These are phyloP conservation scores for Protomyctophum bolini DNA, from an alignment of 2,113 vertebrate species.

Conservation along the genomic window DNA sequence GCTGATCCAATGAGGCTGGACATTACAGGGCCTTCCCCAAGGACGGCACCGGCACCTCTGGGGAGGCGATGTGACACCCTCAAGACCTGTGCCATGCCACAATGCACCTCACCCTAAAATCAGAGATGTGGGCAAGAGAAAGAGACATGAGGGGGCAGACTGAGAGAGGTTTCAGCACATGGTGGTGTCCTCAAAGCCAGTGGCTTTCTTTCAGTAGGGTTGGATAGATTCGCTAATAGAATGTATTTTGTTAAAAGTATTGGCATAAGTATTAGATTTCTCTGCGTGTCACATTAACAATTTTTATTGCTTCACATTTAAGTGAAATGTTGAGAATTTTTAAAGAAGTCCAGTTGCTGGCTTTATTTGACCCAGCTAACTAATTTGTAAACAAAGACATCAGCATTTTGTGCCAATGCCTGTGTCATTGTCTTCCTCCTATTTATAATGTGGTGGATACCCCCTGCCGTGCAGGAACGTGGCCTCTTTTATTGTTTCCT, in stretches of 20 bases:
- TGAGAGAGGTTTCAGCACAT: background rate
- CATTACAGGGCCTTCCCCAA: constrained; percentile 63
- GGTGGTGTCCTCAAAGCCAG: constrained; percentile 16
- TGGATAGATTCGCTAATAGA: background rate
- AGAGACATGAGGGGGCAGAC: background rate
- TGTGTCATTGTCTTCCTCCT: constrained; percentile 46
- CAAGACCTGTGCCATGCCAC: constrained; percentile 49
- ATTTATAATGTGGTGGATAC: constrained; percentile 63
- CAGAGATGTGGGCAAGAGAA: constrained; percentile 36
- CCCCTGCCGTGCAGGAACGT: constrained; percentile 68
- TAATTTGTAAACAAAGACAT: constrained; percentile 30
- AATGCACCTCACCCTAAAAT: constrained; percentile 40
- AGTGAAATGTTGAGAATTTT: no score
- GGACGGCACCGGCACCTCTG: constrained; percentile 55
- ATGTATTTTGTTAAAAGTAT: no score
- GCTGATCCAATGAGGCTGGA: constrained; percentile 77
- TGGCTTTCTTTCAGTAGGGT: no score
- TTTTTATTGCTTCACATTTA: no score
- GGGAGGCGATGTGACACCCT: constrained; percentile 61
- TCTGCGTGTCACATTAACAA: background rate
- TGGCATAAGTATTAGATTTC: no score
- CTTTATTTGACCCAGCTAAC: constrained; percentile 12
- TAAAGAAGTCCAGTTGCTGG: background rate
- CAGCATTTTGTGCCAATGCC: constrained; percentile 18
- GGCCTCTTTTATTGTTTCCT: constrained; percentile 76